Percentiles rank a stretch among this genome's conserved stretches.
phyloP scores from a whole-genome alignment of 2,797 vertebrate species.

The Ispidina picta region DNA sequence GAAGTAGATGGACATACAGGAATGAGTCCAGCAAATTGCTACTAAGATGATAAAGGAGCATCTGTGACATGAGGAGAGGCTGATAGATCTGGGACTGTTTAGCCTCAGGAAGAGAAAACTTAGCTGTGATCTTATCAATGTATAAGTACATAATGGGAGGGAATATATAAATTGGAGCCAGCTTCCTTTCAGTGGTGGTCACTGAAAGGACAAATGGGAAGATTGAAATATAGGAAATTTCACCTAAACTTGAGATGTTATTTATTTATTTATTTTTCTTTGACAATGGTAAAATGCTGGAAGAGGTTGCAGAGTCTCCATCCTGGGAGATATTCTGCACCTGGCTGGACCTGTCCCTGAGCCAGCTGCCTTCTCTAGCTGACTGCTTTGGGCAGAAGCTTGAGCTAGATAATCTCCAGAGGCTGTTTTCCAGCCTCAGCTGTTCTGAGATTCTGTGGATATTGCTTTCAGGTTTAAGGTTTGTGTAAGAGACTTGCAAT shows the following conservation, averaged over 20 bases:
- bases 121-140: neutral
- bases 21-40: neutral
- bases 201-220: neutral
- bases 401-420: neutral
- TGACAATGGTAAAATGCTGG: neutral
- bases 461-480: neutral
- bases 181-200: neutral
- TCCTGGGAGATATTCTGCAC: neutral
- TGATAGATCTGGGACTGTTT: neutral
- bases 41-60: constrained; percentile 12
- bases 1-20: neutral
- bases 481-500: neutral
- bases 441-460: neutral
- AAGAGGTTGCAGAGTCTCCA: neutral
- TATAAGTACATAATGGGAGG: neutral
- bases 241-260: neutral
- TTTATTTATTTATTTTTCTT: neutral
- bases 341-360: neutral
- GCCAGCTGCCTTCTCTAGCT: neutral
- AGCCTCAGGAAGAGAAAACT: neutral
- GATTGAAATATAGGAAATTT: neutral
- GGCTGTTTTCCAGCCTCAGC: neutral
- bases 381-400: neutral
- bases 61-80: neutral
- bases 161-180: neutral